These are phyloP conservation scores for Lasioglossum villosulum DNA, from an alignment of 2,888 invertebrate species.

Conservation along the genomic window DNA sequence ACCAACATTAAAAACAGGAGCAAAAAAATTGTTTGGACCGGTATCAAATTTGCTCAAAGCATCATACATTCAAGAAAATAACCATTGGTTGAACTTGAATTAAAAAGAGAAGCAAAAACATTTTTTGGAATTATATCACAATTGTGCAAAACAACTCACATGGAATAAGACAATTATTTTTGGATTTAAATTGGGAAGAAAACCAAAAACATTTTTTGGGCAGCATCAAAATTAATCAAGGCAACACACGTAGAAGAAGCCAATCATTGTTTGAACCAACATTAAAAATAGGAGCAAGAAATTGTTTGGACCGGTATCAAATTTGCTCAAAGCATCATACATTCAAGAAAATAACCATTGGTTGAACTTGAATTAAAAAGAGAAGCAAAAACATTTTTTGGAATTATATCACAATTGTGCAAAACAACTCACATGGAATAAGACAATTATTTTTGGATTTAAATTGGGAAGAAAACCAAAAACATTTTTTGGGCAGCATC, in stretches of 20 bases:
- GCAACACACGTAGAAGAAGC: background rate
- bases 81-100: too few species aligned
- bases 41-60: background rate
- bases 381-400: background rate
- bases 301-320: background rate
- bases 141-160: background rate
- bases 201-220: too few species aligned
- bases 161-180: background rate
- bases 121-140: background rate
- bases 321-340: background rate
- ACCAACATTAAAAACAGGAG: background rate
- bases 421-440: background rate
- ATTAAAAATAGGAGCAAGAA: background rate
- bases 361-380: background rate
- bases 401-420: background rate
- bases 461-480: too few species aligned
- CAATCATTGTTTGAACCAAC: background rate
- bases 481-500: too few species aligned
- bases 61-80: background rate
- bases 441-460: background rate
- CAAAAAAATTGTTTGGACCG: background rate
- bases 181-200: too few species aligned
- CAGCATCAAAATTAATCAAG: background rate
- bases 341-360: background rate
- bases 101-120: background rate